Percentiles rank a stretch among this genome's conserved stretches.
phyloP scores from a whole-genome alignment of 2,888 invertebrate species.

The Orchesellides sinensis region DNA sequence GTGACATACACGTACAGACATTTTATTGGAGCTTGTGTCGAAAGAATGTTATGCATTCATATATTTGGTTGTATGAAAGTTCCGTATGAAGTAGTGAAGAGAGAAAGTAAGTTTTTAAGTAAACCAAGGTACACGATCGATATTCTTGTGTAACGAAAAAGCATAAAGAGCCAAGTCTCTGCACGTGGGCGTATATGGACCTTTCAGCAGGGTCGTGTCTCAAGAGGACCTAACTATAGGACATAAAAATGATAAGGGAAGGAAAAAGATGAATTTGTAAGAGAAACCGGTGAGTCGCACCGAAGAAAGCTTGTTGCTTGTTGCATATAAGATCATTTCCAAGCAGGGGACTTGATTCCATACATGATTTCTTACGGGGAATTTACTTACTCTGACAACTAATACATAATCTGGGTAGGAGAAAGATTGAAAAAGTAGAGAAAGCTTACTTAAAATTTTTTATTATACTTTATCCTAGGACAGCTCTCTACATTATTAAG shows the following conservation, averaged over 20 bases:
- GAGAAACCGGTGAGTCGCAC: background rate
- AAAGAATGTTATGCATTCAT: background rate
- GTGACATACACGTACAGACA: too few relatives aligned
- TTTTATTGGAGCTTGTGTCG: background rate
- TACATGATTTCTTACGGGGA: constrained; percentile 29
- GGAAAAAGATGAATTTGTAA: constrained; percentile 33
- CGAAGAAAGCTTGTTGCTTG: background rate
- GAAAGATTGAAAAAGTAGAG: background rate
- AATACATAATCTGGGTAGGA: background rate
- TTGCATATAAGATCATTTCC: background rate
- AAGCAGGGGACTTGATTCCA: background rate
- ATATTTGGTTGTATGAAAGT: background rate
- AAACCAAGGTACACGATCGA: constrained; percentile 41
- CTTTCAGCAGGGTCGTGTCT: constrained; percentile 28
- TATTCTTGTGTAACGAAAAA: constrained; percentile 26
- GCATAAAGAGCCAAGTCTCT: constrained; percentile 27
- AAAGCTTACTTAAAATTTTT: background rate
- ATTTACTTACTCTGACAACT: background rate
- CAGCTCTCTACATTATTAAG: background rate
- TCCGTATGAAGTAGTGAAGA: background rate
- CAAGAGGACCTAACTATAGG: constrained; percentile 29
- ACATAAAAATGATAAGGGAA: constrained; percentile 38
- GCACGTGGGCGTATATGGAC: constrained; percentile 65
- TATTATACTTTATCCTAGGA: constrained; percentile 16
- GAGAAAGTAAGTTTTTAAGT: background rate